Evolutionary conservation across 2,113 vertebrate genomes (phyloP).

Genomic region (Coptodon bakossiorum): DNA sequence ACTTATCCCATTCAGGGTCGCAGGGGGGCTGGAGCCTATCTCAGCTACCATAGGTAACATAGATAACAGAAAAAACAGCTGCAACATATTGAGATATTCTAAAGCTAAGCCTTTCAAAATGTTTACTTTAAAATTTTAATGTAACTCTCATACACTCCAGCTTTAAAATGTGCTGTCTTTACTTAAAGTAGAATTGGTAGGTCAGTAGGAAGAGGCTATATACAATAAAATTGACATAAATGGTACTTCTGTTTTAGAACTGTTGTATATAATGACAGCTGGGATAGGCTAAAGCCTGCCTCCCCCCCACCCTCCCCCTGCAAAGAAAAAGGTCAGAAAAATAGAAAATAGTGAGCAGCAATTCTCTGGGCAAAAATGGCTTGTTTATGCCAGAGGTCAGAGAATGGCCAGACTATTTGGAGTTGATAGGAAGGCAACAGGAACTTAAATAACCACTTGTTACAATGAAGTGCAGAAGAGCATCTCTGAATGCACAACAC

Average conservation of each 20-base stretch:
- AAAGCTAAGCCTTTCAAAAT: neutral
- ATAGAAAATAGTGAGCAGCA: neutral
- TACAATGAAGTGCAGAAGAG: neutral
- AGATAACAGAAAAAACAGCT: neutral
- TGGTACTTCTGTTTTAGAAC: neutral
- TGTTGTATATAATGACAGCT: neutral
- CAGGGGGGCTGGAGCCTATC: neutral
- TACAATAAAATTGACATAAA: neutral
- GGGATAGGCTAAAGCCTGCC: neutral
- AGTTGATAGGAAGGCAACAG: neutral
- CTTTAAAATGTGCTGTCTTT: neutral
- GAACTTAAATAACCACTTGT: neutral
- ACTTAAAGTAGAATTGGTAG: neutral
- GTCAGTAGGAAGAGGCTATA: neutral
- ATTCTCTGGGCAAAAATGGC: neutral
- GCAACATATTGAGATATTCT: neutral
- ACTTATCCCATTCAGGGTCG: neutral
- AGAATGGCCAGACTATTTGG: neutral
- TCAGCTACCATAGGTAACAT: neutral
- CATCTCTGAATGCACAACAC: neutral
- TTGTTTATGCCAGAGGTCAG: neutral
- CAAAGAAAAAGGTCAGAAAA: neutral
- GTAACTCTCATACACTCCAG: neutral
- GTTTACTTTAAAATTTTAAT: neutral
- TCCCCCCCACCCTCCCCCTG: neutral